Base-by-base conservation (phyloP, 1,140 invertebrate species). In the Melipona quadrifasciata region DNA sequence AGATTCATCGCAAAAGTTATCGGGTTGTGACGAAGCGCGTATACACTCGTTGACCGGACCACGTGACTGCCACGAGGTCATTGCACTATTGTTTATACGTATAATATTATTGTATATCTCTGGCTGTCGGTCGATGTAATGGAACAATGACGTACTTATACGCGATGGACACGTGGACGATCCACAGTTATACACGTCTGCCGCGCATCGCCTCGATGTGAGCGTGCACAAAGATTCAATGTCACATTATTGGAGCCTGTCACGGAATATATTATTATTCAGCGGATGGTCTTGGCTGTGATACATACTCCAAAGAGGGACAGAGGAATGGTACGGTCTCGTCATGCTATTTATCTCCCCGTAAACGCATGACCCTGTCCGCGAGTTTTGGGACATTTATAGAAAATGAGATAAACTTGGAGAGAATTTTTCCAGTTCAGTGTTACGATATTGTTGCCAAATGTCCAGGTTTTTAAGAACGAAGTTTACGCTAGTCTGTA, bases 51-150 rank as follows among this genome's bases (percentile, higher is more conserved):
- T 75, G 80, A 65, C 31, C 80, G 51, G 31, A 24, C 21, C 58
- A 61, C 47, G 58, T 39, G 71, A 82, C 75, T 51, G 27, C 19
- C 51, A 24, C 19, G 75, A 58, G 80, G 85, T 86, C 88, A 53
- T 83, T 87, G 80, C 57, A 86, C 82, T 78, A 84, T 89, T 87
- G 86, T 85, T 87, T 81, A 82, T 64, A 64, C 82, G 24, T 83
- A 76, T 84, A 83, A 88, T 89, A 77, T 88, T 88, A 88, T 87
- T 90, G 72, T 70, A 65, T 87, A 87, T 89, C 87, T 86, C 86
- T 86, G 34, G 85, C 80, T 79, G 80, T 76, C 39, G 67, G 39
- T 53, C 80, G 82, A 53, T 80, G 67, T 84, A 79, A 84, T 87
- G 68, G 87, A 89, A 90, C 80, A 84, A 87, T 84, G 82, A 75